Percentiles rank a stretch among this genome's conserved stretches.
Evolutionary conservation across 2,797 vertebrate species (phyloP).

Genomic region (Oreochromis grahami): DNA sequence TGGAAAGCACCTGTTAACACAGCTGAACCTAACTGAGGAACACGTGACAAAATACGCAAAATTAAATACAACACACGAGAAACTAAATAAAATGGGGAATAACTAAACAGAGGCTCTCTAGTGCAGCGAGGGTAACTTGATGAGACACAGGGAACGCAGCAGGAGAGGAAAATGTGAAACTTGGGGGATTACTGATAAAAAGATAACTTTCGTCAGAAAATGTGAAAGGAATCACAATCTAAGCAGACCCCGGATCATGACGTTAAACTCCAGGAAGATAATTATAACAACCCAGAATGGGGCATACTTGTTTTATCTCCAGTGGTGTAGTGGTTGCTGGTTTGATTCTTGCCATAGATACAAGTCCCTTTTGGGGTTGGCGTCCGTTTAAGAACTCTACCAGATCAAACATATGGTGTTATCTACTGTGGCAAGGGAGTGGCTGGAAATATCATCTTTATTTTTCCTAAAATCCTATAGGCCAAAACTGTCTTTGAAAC

Average conservation of each 20-base stretch:
- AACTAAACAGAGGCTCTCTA: not conserved
- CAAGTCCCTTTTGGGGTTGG: not conserved
- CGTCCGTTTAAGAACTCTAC: rapidly evolving
- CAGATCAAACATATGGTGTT: not conserved
- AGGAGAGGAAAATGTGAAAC: not conserved
- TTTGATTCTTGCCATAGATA: not conserved
- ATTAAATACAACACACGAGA: not conserved
- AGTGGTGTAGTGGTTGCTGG: not conserved
- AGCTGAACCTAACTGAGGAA: not conserved
- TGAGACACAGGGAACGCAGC: not conserved
- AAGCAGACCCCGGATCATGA: not conserved
- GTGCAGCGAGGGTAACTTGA: not conserved
- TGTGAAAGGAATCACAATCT: no score
- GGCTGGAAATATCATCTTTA: not conserved
- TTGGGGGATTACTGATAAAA: not conserved
- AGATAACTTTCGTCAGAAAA: no score
- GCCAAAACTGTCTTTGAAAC: not conserved
- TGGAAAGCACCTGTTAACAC: not conserved
- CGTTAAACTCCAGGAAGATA: not conserved
- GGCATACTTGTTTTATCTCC: not conserved
- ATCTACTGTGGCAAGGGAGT: not conserved
- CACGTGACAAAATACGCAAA: not conserved
- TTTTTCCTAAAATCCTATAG: not conserved
- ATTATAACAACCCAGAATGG: not conserved
- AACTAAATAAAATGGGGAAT: not conserved